These are phyloP conservation scores for Malaclemys terrapin DNA, from an alignment of 2,113 vertebrate genomes.

Conservation along the genomic window DNA sequence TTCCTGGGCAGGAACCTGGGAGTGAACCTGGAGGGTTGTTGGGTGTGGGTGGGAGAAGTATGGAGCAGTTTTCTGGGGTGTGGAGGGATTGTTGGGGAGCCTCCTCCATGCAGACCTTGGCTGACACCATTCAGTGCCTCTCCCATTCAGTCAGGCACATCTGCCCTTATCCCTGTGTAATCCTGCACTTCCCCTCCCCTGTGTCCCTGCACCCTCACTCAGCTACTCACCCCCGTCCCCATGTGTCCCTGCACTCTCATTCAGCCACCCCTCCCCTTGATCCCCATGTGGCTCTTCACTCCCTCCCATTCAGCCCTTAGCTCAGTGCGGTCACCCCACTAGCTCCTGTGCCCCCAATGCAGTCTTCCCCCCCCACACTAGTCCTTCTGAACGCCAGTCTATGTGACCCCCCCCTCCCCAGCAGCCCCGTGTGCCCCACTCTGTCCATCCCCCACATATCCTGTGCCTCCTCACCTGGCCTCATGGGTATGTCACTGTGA, in stretches of 20 bases:
- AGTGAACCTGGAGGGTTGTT: background rate
- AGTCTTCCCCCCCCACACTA: background rate
- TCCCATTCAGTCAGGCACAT: no score
- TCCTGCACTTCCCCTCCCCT: no score
- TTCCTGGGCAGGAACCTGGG: background rate
- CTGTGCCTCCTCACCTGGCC: background rate
- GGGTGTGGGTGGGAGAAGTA: background rate
- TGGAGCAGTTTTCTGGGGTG: no score
- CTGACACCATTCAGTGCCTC: no score
- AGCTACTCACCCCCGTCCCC: no score
- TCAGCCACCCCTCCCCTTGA: background rate
- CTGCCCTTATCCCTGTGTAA: no score
- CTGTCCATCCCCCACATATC: background rate
- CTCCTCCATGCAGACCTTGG: no score
- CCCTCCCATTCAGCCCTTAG: background rate
- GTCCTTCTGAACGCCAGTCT: background rate
- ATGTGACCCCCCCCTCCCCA: background rate
- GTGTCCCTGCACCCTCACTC: no score
- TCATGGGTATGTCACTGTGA: background rate
- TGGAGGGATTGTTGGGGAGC: no score
- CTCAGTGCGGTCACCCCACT: background rate
- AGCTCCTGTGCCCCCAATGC: background rate
- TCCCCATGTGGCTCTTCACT: no score
- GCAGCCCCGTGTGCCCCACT: background rate
- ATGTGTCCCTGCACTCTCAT: background rate